These are phyloP conservation scores for Drosophila kuntzei DNA, from an alignment of 2,888 invertebrate species.

Conservation along the genomic window DNA sequence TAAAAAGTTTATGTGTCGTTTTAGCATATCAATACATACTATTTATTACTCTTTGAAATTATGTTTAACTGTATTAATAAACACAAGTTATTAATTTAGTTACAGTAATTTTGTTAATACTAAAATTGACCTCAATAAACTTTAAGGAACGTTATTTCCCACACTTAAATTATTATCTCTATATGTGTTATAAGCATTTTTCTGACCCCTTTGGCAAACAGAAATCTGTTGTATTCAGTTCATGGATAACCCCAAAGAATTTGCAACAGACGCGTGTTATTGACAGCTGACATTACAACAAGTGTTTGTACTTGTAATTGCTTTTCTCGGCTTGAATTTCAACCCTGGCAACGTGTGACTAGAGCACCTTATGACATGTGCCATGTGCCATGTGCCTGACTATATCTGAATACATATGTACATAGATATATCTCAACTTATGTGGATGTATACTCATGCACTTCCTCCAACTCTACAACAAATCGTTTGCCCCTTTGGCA, in stretches of 20 bases:
- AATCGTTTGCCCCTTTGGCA: conserved; percentile 35
- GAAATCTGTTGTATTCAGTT: conserved; percentile 22
- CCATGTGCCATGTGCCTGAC: conserved; percentile 36
- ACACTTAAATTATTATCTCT: conserved; percentile 7
- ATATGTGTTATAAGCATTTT: background rate
- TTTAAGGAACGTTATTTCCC: background rate
- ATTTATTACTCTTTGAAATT: no score
- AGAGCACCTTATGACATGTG: conserved; percentile 41
- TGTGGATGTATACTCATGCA: conserved; percentile 26
- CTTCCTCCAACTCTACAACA: conserved; percentile 18
- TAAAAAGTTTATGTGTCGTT: background rate
- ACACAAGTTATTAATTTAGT: background rate
- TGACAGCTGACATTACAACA: conserved; percentile 80
- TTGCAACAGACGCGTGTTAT: conserved; percentile 66
- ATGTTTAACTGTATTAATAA: no score
- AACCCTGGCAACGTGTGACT: conserved; percentile 35
- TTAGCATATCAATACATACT: background rate
- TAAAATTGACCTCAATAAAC: background rate
- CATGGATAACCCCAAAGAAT: conserved; percentile 33
- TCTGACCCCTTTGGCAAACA: conserved; percentile 9
- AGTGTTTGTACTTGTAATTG: conserved; percentile 72
- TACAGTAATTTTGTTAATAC: background rate
- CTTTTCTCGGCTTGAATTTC: conserved; percentile 52
- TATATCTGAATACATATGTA: conserved; percentile 2
- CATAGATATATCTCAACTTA: background rate